Conservation (phyloP, 2,888 invertebrate genomes). For the Graphium colonna region DNA sequence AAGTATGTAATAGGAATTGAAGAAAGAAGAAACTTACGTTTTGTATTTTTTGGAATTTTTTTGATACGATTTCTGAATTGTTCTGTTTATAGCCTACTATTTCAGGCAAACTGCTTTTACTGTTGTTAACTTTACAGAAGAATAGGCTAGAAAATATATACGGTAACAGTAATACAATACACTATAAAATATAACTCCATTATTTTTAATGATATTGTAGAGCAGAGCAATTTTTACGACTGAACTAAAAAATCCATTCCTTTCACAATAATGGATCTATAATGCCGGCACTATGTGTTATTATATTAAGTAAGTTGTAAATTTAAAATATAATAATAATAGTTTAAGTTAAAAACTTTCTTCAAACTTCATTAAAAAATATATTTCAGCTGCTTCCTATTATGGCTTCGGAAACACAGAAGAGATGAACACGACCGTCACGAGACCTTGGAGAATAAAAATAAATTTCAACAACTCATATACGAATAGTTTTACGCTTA, state of each 20-base stretch:
- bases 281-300: constrained; percentile 17
- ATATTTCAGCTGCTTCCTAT: constrained; percentile 18
- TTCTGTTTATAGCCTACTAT: too few species aligned
- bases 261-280: constrained; percentile 21
- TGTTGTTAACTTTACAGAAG: too few species aligned
- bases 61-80: too few species aligned
- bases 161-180: not conserved
- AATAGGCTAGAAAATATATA: too few species aligned
- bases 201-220: constrained; percentile 6
- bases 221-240: constrained; percentile 12
- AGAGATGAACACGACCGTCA: not conserved
- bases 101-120: too few species aligned
- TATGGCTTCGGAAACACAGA: not conserved
- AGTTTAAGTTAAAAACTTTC: constrained; percentile 2
- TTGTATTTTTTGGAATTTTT: too few species aligned
- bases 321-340: not conserved
- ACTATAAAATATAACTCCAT: constrained; percentile 14
- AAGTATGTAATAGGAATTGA: too few species aligned
- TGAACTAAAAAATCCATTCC: constrained; percentile 17
- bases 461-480: not conserved
- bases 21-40: too few species aligned
- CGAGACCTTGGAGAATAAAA: not conserved
- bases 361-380: not conserved
- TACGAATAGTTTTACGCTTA: constrained; percentile 9
- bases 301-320: constrained; percentile 23